Conservation (phyloP, 2,797 vertebrate genomes). For the Pseudochaenichthys georgianus region DNA sequence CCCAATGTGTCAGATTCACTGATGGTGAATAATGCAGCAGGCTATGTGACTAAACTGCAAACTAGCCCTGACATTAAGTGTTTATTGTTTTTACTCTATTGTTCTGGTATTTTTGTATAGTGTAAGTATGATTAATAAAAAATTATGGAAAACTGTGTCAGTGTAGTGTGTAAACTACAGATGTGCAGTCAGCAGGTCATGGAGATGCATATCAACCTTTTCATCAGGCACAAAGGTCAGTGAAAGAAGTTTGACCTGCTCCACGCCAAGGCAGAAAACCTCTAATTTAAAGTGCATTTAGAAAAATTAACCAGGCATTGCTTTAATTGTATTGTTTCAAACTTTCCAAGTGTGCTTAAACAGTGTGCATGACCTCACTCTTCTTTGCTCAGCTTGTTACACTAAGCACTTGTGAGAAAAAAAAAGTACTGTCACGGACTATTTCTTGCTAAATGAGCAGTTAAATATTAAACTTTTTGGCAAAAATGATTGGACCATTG, state of each 20-base stretch:
- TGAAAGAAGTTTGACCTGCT: background rate
- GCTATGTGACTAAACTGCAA: slow-evolving; percentile 44
- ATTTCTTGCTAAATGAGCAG: too few relatives aligned
- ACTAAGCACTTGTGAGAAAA: slow-evolving; percentile 1
- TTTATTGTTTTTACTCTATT: background rate
- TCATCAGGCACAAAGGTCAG: background rate
- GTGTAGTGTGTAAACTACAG: background rate
- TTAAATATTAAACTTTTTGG: too few relatives aligned
- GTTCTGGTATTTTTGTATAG: background rate
- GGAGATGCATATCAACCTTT: background rate
- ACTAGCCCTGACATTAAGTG: slow-evolving; percentile 15
- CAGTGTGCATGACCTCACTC: background rate
- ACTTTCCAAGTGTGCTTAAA: slow-evolving; percentile 11
- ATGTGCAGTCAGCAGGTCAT: background rate
- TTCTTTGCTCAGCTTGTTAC: slow-evolving; percentile 15
- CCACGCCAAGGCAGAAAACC: background rate
- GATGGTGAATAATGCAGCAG: slow-evolving; percentile 57
- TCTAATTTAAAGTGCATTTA: background rate
- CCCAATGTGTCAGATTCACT: slow-evolving; percentile 70
- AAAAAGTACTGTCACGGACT: background rate
- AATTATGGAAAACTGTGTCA: background rate
- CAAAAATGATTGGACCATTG: too few relatives aligned
- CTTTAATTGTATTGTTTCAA: background rate
- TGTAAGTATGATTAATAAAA: background rate
- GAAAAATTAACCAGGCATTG: background rate